Base-by-base conservation (phyloP, 2,113 vertebrate genomes). In the Siniperca knerii region DNA sequence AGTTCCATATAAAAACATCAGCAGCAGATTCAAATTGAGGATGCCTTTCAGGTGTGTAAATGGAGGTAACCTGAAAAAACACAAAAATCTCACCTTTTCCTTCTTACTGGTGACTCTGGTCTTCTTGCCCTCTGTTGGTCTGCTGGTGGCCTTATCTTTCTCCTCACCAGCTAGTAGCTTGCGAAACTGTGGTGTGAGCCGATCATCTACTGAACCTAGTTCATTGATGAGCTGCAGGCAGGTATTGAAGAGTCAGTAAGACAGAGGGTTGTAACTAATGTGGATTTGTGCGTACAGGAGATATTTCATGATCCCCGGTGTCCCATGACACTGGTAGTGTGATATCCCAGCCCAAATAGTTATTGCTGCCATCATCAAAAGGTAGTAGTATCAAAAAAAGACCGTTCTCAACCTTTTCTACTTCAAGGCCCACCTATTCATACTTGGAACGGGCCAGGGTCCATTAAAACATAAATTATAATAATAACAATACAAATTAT, bases 161-260 rank as follows among this genome's bases (percentile, higher is more conserved):
- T 86, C 86, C 16, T 87, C 83, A 71, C 82, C 93, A 54, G 89
- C 82, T 0, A 99, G 94, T 0, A 99, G 95, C 82, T 82, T 25
- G 0, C 91, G 95, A 80, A 98, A 93, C 86, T 99, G 96, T 0
- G 96, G 91, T 11, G 96, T 94, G 2, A 99, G 86, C 48, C 86
- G 96, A 18, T 96, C 92, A 82, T 99, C 98, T 61, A 99, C 93
- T 16, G 83, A 35, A 0, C 92, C 88, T 0, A 99, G 92, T 46
- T 97, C 92, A 73, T 99, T 95, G 74, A 95, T 95, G 79, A 95
- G 93, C 94, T 95, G 81, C 42, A 66, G 62, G 42, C 6, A 77
- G 4, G 50, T 3, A 29, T 15, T 3, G 8, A 46, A 46, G 57
- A 50, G 44, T 57, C 40, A 35, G 52, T 10, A 21, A 77, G 35